phyloP scores from a whole-genome alignment of 2,113 vertebrate genomes.

The Alligator mississippiensis region DNA sequence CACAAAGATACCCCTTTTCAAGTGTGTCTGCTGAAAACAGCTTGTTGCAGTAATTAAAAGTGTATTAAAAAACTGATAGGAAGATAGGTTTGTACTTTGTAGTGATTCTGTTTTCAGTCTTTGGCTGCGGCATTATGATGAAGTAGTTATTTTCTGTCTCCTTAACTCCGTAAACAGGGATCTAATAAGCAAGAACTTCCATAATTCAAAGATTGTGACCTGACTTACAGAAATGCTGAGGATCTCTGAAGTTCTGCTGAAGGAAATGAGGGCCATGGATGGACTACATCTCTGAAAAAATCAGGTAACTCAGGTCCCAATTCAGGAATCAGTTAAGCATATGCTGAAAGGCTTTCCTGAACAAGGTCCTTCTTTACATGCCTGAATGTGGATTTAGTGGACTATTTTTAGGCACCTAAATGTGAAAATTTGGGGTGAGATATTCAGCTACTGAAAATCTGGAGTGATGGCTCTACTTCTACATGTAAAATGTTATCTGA shows the following conservation, averaged over 20 bases:
- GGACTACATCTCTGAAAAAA: not conserved
- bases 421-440: not conserved
- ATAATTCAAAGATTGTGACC: not conserved
- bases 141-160: not conserved
- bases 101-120: not conserved
- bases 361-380: not conserved
- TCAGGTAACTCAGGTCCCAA: not conserved
- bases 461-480: too few species aligned
- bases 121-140: not conserved
- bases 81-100: not conserved
- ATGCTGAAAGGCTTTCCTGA: not conserved
- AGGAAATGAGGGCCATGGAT: not conserved
- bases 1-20: not conserved
- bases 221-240: not conserved
- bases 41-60: not conserved
- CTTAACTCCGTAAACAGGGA: not conserved
- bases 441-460: not conserved
- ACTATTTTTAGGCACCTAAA: not conserved
- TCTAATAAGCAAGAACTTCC: not conserved
- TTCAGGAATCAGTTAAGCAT: not conserved
- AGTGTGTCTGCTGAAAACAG: not conserved
- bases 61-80: not conserved
- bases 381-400: not conserved
- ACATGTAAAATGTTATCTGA: too few species aligned
- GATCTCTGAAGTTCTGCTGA: not conserved